phyloP scores from a whole-genome alignment of 2,888 invertebrate genomes.

The Pogonocherus hispidulus region DNA sequence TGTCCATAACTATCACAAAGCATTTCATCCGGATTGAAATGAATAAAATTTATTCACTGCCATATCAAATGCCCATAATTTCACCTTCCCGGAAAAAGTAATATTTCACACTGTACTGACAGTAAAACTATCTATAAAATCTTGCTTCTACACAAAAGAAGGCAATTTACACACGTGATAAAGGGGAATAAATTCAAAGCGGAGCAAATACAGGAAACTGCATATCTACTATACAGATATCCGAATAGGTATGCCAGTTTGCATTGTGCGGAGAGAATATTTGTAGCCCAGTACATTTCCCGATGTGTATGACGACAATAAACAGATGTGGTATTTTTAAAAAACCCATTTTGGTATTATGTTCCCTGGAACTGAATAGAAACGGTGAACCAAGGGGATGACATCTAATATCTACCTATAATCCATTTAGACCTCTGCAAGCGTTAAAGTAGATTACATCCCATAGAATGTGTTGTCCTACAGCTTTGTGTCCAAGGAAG shows the following conservation, averaged over 20 bases:
- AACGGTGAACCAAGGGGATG: conserved; percentile 7
- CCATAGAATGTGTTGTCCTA: conserved; percentile 12
- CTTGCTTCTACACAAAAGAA: conserved; percentile 45
- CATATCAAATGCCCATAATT: conserved; percentile 1
- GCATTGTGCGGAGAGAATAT: conserved; percentile 17
- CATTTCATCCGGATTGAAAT: background rate
- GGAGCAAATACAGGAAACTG: conserved; percentile 36
- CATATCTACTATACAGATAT: conserved; percentile 27
- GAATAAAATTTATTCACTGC: background rate
- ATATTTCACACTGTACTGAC: background rate
- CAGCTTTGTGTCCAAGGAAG: conserved; percentile 1
- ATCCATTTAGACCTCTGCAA: conserved; percentile 25
- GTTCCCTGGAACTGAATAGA: conserved; percentile 3
- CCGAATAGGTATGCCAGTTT: conserved; percentile 20
- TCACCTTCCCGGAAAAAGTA: background rate
- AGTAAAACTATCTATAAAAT: conserved; percentile 18
- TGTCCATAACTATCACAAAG: too few species aligned
- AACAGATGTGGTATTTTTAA: conserved; percentile 15
- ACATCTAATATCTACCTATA: conserved; percentile 25
- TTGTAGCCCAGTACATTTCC: conserved; percentile 9
- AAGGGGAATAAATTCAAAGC: conserved; percentile 51
- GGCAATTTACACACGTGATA: conserved; percentile 53
- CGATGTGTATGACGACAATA: conserved; percentile 11
- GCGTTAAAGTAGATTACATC: conserved; percentile 22
- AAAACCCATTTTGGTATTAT: conserved; percentile 5